These are phyloP conservation scores for Bucco capensis DNA, from an alignment of 2,113 vertebrate genomes.

Conservation along the genomic window DNA sequence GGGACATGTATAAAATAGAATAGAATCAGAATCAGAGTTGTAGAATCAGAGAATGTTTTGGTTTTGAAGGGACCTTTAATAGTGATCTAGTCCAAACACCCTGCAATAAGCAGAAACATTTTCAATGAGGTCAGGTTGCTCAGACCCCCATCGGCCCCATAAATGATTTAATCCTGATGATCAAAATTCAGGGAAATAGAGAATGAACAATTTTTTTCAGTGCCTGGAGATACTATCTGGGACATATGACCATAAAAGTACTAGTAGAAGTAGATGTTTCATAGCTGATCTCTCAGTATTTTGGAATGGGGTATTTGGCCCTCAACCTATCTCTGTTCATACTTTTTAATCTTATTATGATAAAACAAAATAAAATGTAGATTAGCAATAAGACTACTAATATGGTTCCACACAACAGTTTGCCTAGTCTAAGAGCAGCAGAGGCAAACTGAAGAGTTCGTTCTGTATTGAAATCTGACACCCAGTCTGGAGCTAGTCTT, in stretches of 20 bases:
- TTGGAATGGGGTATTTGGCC: background rate
- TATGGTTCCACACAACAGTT: background rate
- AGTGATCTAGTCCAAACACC: no score
- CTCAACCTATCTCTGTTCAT: background rate
- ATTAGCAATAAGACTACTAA: background rate
- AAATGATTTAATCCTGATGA: background rate
- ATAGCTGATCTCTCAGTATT: background rate
- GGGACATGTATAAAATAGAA: no score
- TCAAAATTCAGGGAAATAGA: background rate
- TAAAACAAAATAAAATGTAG: background rate
- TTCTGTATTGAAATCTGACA: background rate
- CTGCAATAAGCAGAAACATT: no score
- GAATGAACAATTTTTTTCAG: background rate
- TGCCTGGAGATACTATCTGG: background rate
- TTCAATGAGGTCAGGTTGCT: no score
- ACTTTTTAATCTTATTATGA: background rate
- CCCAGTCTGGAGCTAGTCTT: background rate
- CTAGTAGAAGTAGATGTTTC: background rate
- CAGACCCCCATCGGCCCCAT: no score
- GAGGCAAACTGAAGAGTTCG: background rate
- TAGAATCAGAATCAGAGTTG: no score
- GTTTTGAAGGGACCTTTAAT: no score
- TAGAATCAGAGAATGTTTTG: no score
- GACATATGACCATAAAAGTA: background rate
- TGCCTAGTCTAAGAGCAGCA: background rate